phyloP scores from a whole-genome alignment of 2,888 invertebrate genomes.

The Chloromyia formosa region DNA sequence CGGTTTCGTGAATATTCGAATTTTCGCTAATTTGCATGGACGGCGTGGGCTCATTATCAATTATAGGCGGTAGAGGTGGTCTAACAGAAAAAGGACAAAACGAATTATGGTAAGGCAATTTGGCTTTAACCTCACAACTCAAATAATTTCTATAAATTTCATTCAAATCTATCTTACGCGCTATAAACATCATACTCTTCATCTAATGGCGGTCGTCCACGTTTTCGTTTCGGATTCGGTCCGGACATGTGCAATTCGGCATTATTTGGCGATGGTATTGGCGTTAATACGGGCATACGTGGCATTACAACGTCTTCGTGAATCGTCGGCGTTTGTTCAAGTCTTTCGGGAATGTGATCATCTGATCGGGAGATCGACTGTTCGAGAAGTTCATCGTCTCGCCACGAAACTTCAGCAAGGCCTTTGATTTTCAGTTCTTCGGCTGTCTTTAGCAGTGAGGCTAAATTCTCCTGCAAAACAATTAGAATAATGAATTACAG shows the following conservation, averaged over 20 bases:
- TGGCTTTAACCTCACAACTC: background rate
- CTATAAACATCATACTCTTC: slow-evolving; percentile 64
- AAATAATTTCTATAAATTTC: background rate
- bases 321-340: slow-evolving; percentile 48
- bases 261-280: slow-evolving; percentile 55
- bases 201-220: slow-evolving; percentile 75
- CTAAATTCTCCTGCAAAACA: slow-evolving; percentile 76
- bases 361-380: slow-evolving; percentile 54
- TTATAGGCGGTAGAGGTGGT: slow-evolving; percentile 27
- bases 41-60: background rate
- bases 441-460: slow-evolving; percentile 88
- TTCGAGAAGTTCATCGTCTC: slow-evolving; percentile 67
- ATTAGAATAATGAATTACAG: too few relatives aligned
- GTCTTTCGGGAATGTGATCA: slow-evolving; percentile 33
- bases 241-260: slow-evolving; percentile 53
- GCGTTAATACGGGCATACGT: slow-evolving; percentile 59
- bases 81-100: background rate
- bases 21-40: slow-evolving; percentile 32
- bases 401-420: slow-evolving; percentile 88
- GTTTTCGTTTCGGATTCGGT: slow-evolving; percentile 71
- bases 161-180: slow-evolving; percentile 56
- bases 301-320: slow-evolving; percentile 54
- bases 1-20: slow-evolving; percentile 5
- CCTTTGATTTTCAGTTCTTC: slow-evolving; percentile 93
- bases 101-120: background rate